phyloP scores from a whole-genome alignment of 1,140 invertebrate species.

The Magallana angulata region DNA sequence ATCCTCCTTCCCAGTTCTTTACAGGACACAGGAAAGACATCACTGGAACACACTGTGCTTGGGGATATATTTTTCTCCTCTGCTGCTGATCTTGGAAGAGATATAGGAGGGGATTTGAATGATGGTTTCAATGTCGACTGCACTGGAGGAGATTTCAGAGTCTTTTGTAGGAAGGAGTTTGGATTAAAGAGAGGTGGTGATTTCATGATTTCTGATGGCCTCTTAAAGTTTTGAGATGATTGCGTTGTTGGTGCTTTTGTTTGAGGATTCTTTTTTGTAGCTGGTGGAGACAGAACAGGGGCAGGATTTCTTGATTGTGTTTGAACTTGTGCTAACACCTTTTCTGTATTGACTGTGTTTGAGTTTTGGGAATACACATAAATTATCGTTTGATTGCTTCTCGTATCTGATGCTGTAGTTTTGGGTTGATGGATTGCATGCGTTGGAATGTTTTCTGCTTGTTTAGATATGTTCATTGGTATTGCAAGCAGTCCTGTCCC shows the following conservation, averaged over 20 bases:
- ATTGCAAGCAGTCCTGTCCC: background rate
- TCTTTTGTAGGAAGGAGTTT: conserved; percentile 5
- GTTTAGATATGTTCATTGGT: background rate
- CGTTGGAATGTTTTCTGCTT: background rate
- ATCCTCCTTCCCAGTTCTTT: background rate
- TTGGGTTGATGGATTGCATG: background rate
- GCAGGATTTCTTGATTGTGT: background rate
- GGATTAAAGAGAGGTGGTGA: background rate
- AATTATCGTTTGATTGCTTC: background rate
- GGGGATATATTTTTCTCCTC: background rate
- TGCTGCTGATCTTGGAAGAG: background rate
- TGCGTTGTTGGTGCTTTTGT: background rate
- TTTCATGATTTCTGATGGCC: conserved; percentile 25
- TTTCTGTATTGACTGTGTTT: background rate
- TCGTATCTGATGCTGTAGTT: background rate
- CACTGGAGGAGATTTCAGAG: background rate
- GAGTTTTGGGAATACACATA: background rate
- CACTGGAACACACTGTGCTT: conserved; percentile 20
- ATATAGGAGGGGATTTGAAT: background rate
- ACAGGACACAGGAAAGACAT: conserved; percentile 4
- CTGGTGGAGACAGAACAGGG: background rate
- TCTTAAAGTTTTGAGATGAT: background rate
- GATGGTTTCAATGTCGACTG: background rate
- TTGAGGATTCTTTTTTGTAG: background rate
- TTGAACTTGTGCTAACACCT: background rate